Evolutionary conservation across 1,140 invertebrate genomes (phyloP).

Genomic region (Megalonaias nervosa): DNA sequence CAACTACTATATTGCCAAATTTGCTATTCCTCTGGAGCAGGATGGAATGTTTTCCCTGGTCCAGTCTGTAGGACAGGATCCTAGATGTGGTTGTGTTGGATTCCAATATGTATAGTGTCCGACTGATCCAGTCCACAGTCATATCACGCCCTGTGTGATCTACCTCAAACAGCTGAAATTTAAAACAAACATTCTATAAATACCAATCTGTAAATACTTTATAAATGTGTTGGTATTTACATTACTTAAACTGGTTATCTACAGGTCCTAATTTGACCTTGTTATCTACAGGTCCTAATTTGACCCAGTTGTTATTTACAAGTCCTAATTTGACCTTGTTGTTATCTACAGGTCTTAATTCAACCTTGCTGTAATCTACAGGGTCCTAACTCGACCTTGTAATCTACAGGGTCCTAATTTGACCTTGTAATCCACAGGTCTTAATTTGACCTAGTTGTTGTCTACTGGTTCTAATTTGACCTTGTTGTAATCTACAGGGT

Average conservation of each 20-base stretch:
- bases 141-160: constrained; percentile 80
- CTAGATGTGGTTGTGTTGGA: constrained; percentile 72
- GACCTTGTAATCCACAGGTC: no score
- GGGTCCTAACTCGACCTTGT: no score
- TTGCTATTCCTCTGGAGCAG: constrained; percentile 69
- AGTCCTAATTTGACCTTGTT: no score
- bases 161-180: constrained; percentile 77
- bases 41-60: constrained; percentile 55
- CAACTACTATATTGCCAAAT: constrained; percentile 79
- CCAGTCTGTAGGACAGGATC: constrained; percentile 54
- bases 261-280: neutral
- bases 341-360: no score
- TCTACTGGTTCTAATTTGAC: no score
- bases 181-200: neutral
- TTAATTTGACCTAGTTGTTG: no score
- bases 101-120: constrained; percentile 78
- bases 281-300: no score
- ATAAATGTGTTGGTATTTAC: neutral
- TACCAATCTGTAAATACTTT: neutral
- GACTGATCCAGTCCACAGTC: constrained; percentile 88
- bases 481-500: no score
- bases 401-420: no score
- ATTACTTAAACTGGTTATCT: neutral
- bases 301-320: no score
- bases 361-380: no score